Conservation (phyloP, 2,797 vertebrate species). For the Erpetoichthys calabaricus region DNA sequence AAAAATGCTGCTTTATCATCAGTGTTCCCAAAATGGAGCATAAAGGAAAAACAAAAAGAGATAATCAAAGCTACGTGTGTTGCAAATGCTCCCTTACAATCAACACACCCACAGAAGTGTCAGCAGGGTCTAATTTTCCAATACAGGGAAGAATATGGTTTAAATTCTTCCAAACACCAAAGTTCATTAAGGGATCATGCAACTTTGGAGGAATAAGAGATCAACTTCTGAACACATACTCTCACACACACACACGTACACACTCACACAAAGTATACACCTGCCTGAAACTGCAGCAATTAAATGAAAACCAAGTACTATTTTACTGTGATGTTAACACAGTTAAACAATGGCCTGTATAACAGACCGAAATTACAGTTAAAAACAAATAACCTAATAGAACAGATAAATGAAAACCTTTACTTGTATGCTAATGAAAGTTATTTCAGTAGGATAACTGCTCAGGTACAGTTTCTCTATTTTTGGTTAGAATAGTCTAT, state of each 20-base stretch:
- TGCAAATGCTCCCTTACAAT: slow-evolving; percentile 45
- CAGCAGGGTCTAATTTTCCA: slow-evolving; percentile 52
- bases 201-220: slow-evolving; percentile 43
- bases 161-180: slow-evolving; percentile 70
- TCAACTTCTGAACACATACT: slow-evolving; percentile 5
- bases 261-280: slow-evolving; percentile 40
- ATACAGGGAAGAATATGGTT: slow-evolving; percentile 26
- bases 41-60: slow-evolving; percentile 39
- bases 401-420: slow-evolving; percentile 52
- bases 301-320: slow-evolving; percentile 63
- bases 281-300: slow-evolving; percentile 73
- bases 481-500: slow-evolving; percentile 63
- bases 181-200: slow-evolving; percentile 43
- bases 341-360: slow-evolving; percentile 66
- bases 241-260: slow-evolving; percentile 22
- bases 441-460: slow-evolving; percentile 70
- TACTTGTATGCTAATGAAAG: slow-evolving; percentile 57
- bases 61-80: slow-evolving; percentile 8
- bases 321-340: slow-evolving; percentile 73
- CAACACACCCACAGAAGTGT: slow-evolving; percentile 44
- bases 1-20: slow-evolving; percentile 36
- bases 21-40: slow-evolving; percentile 41
- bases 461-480: slow-evolving; percentile 63
- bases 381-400: slow-evolving; percentile 21
- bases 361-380: slow-evolving; percentile 60